phyloP scores from a whole-genome alignment of 2,888 invertebrate genomes.

The Drosophila sordidapex region DNA sequence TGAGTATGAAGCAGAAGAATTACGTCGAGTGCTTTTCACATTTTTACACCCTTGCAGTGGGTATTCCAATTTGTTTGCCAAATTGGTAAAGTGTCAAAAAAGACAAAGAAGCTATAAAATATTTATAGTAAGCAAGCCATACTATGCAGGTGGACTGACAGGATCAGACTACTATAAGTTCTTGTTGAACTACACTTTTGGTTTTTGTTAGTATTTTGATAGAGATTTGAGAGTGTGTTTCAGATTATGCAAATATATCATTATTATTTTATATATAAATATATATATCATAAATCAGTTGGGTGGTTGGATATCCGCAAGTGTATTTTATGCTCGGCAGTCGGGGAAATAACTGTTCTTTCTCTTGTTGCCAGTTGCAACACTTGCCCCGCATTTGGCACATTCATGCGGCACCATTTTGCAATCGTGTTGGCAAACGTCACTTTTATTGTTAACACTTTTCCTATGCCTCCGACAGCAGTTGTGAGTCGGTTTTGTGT shows the following conservation, averaged over 20 bases:
- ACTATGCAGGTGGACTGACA: not conserved
- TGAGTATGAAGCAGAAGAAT: slow-evolving; percentile 6
- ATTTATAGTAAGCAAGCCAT: not conserved
- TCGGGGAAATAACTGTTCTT: not conserved
- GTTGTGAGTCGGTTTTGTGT: not conserved
- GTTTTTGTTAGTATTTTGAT: not conserved
- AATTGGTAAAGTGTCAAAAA: not conserved
- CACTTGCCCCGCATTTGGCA: slow-evolving; percentile 8
- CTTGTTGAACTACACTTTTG: not conserved
- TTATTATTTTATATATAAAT: not conserved
- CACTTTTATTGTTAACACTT: slow-evolving; percentile 55
- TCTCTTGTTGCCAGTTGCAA: slow-evolving; percentile 21
- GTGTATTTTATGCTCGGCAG: not conserved
- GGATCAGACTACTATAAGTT: not conserved
- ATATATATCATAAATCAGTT: not conserved
- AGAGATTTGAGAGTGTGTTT: not conserved
- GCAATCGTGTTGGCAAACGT: slow-evolving; percentile 23
- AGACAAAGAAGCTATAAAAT: not conserved
- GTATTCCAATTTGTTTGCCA: not conserved
- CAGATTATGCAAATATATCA: not conserved
- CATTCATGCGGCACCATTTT: slow-evolving; percentile 11
- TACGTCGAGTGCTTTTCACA: slow-evolving; percentile 7
- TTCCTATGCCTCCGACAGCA: not conserved
- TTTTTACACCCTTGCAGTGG: not conserved
- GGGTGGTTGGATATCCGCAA: not conserved